These are phyloP conservation scores for Gorsachius goisagi DNA, from an alignment of 2,113 vertebrate species.

Conservation along the genomic window DNA sequence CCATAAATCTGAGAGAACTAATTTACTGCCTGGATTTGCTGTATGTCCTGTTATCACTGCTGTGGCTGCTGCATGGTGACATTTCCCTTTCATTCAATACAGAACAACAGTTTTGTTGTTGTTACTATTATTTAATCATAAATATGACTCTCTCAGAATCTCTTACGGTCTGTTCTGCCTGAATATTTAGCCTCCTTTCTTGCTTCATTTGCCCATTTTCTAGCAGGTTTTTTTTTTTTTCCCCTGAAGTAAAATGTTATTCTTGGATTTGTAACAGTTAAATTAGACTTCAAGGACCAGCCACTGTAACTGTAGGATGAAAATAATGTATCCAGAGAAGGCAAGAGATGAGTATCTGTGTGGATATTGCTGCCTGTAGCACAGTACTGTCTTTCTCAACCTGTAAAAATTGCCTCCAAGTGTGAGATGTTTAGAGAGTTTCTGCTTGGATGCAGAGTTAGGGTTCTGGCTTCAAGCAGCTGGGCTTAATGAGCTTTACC, in stretches of 20 bases:
- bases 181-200: neutral
- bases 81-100: neutral
- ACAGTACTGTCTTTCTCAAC: neutral
- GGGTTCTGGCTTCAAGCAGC: neutral
- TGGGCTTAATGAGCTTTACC: neutral
- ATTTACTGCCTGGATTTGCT: neutral
- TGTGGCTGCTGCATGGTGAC: neutral
- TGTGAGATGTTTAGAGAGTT: neutral
- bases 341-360: neutral
- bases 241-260: fast-evolving
- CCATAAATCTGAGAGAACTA: neutral
- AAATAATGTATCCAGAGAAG: neutral
- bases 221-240: neutral
- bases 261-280: neutral
- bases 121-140: neutral
- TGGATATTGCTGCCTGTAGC: neutral
- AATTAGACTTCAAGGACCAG: neutral
- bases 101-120: neutral
- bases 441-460: neutral
- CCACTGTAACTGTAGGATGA: neutral
- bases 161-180: neutral
- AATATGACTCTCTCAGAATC: neutral
- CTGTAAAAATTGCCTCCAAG: neutral
- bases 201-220: neutral
- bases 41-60: neutral